phyloP scores from a whole-genome alignment of 2,113 vertebrate species.

The Calonectris borealis region DNA sequence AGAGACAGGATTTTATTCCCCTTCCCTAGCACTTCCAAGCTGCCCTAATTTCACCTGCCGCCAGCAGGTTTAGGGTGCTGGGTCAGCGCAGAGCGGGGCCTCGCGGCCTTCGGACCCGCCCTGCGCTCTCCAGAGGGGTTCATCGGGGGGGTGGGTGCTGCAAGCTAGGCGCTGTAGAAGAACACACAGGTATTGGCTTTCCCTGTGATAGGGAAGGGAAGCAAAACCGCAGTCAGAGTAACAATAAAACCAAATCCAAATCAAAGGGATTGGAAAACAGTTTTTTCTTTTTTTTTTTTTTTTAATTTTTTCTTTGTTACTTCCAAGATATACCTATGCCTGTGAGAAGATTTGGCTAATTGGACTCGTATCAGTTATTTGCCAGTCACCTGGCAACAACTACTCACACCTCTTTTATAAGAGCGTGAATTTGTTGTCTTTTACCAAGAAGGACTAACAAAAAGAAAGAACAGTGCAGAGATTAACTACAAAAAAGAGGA shows the following conservation, averaged over 20 bases:
- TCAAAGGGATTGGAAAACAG: background rate
- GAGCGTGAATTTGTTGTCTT: background rate
- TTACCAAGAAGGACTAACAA: background rate
- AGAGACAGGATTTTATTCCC: background rate
- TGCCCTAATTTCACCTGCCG: background rate
- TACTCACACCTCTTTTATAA: background rate
- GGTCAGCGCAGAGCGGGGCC: background rate
- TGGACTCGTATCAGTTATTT: background rate
- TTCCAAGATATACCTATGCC: background rate
- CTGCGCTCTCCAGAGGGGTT: fast-evolving
- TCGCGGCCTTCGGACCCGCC: background rate
- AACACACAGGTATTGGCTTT: background rate
- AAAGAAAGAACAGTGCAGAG: background rate
- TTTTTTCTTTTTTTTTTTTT: background rate
- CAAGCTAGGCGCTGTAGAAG: background rate
- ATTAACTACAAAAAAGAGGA: background rate
- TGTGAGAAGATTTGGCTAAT: background rate
- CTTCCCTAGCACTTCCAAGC: background rate
- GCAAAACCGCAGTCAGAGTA: background rate
- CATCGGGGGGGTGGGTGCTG: too few species aligned
- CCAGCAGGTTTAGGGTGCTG: background rate
- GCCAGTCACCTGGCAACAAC: background rate
- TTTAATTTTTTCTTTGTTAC: background rate
- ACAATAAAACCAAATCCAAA: background rate
- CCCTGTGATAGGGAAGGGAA: background rate